Evolutionary conservation across 2,888 invertebrate genomes (phyloP).

Genomic region (Conomelus anceps): DNA sequence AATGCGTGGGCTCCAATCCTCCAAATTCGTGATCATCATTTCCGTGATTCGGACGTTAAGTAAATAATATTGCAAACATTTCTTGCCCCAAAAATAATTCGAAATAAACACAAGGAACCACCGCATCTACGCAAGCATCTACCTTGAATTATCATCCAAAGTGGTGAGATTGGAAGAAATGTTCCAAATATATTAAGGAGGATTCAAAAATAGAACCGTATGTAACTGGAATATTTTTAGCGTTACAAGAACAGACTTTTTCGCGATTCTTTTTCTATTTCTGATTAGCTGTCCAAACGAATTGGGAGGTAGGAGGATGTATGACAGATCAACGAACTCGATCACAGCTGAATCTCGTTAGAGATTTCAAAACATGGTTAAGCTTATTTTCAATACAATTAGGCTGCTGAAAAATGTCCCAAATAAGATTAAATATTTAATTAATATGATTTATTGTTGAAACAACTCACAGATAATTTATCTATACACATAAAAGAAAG

Average conservation of each 20-base stretch:
- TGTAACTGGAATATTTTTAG: background rate
- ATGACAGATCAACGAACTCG: background rate
- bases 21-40: background rate
- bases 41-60: background rate
- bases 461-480: too few relatives aligned
- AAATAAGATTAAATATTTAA: too few relatives aligned
- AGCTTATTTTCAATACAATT: too few relatives aligned
- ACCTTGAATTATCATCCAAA: background rate
- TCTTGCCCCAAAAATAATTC: background rate
- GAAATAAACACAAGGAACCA: background rate
- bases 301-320: background rate
- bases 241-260: background rate
- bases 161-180: background rate
- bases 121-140: background rate
- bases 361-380: too few relatives aligned
- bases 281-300: background rate
- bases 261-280: background rate
- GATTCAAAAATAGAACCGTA: background rate
- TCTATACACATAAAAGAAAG: too few relatives aligned
- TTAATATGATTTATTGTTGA: too few relatives aligned
- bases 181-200: background rate
- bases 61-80: background rate
- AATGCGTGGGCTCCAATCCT: background rate
- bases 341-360: background rate
- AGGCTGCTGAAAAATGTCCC: too few relatives aligned